These are phyloP conservation scores for Erythrolamprus reginae DNA, from an alignment of 2,113 vertebrate species.

Conservation along the genomic window DNA sequence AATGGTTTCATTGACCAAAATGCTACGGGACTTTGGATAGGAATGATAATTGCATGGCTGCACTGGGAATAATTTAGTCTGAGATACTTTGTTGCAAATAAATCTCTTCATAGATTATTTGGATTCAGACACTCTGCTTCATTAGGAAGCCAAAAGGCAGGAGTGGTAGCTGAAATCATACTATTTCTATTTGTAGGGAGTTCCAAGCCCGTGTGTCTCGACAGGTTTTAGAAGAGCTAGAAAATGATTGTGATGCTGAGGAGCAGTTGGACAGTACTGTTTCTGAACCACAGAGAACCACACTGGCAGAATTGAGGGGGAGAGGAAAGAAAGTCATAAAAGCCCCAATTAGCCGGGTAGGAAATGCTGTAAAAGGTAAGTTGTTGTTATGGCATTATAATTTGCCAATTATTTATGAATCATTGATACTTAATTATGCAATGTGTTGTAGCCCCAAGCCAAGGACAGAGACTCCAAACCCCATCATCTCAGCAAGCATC, in stretches of 20 bases:
- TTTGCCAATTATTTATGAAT: background rate
- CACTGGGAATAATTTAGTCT: background rate
- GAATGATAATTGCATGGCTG: background rate
- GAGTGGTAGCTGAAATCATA: background rate
- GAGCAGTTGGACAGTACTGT: conserved; percentile 38
- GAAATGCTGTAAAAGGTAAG: conserved; percentile 76
- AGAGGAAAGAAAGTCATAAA: conserved; percentile 83
- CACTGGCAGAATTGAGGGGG: conserved; percentile 81
- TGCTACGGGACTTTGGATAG: background rate
- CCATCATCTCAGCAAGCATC: conserved; percentile 51
- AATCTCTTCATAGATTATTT: too few species aligned
- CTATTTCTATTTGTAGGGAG: conserved; percentile 67
- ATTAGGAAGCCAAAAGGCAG: background rate
- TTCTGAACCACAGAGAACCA: conserved; percentile 73
- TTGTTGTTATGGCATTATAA: background rate
- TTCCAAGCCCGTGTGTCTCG: conserved; percentile 90
- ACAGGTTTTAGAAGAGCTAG: conserved; percentile 76
- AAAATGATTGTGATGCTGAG: conserved; percentile 54
- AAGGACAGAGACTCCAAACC: conserved; percentile 65
- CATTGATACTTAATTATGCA: background rate
- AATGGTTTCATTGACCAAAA: background rate
- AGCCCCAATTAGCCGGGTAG: conserved; percentile 79
- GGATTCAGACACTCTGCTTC: background rate
- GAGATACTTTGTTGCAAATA: background rate
- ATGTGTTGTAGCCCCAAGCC: conserved; percentile 60